Evolutionary conservation across 1,140 invertebrate species (phyloP).

Genomic region (Aphelenchoides fujianensis): DNA sequence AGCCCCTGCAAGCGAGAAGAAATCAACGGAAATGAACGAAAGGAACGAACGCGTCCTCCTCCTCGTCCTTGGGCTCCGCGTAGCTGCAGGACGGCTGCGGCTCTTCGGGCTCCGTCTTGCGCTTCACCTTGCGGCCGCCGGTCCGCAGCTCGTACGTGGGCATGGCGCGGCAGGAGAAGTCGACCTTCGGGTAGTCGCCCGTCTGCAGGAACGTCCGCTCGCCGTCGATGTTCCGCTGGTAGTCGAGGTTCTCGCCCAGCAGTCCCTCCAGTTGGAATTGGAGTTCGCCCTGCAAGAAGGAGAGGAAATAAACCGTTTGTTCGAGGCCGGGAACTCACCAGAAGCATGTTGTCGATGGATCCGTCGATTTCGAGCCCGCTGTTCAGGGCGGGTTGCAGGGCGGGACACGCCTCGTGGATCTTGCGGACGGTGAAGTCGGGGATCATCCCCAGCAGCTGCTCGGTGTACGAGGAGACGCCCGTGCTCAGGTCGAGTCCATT

Average conservation of each 20-base stretch:
- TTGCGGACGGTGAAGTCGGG: slow-evolving; percentile 20
- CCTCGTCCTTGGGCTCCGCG: slow-evolving; percentile 21
- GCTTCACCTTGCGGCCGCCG: background rate
- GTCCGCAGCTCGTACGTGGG: slow-evolving; percentile 33
- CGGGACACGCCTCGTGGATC: slow-evolving; percentile 1
- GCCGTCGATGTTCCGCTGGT: slow-evolving; percentile 37
- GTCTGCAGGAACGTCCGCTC: slow-evolving; percentile 42
- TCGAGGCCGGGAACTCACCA: background rate
- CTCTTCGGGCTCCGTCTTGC: background rate
- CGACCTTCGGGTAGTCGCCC: slow-evolving; percentile 42
- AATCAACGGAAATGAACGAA: slow-evolving; percentile 1
- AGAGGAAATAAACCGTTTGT: slow-evolving; percentile 1
- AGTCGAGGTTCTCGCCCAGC: slow-evolving; percentile 39
- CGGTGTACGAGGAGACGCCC: slow-evolving; percentile 8
- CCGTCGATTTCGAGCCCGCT: slow-evolving; percentile 22
- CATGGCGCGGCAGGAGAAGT: slow-evolving; percentile 29
- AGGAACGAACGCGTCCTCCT: slow-evolving; percentile 30
- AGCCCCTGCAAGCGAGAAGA: slow-evolving; percentile 20
- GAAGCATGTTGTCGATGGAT: background rate
- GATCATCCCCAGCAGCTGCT: slow-evolving; percentile 20
- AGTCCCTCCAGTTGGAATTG: slow-evolving; percentile 29
- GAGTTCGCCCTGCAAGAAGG: slow-evolving; percentile 2
- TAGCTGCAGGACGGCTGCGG: background rate
- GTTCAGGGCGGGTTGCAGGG: slow-evolving; percentile 34
- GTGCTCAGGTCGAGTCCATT: slow-evolving; percentile 29